phyloP scores from a whole-genome alignment of 2,888 invertebrate species.

The Pollenia labialis region DNA sequence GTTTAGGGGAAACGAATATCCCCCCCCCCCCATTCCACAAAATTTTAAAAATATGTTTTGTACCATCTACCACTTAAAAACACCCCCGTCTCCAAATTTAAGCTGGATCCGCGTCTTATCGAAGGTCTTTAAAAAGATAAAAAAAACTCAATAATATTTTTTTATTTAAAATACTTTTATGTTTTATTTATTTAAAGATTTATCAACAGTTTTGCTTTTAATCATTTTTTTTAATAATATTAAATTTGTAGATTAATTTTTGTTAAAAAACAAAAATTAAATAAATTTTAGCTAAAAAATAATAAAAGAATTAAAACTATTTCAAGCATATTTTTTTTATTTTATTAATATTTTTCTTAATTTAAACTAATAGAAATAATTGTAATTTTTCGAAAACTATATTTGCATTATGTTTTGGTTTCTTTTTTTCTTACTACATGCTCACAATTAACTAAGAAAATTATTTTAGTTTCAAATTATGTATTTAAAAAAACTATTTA shows the following conservation, averaged over 20 bases:
- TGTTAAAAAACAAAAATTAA: background rate
- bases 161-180: conserved; percentile 67
- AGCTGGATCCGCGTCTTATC: too few relatives aligned
- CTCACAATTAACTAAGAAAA: conserved; percentile 10
- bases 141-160: conserved; percentile 19
- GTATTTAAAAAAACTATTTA: too few relatives aligned
- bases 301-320: conserved; percentile 3
- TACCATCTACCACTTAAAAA: too few relatives aligned
- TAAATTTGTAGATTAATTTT: conserved; percentile 37
- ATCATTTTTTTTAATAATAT: conserved; percentile 45
- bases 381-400: background rate
- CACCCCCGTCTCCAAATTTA: too few relatives aligned
- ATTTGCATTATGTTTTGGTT: background rate
- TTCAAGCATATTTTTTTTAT: conserved; percentile 33
- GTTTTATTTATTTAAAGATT: conserved; percentile 68
- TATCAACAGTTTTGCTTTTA: conserved; percentile 72
- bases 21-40: too few relatives aligned
- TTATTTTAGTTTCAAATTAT: background rate
- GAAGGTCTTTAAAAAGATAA: background rate
- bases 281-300: conserved; percentile 50
- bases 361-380: conserved; percentile 44
- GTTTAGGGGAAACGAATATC: too few relatives aligned
- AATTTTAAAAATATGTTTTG: too few relatives aligned
- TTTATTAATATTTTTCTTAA: conserved; percentile 16
- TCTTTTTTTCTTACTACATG: background rate